A percentile compares a stretch with the other conserved stretches of the same genome.
Conservation (phyloP, 2,888 invertebrate genomes). For the Polymixis flavicincta region DNA sequence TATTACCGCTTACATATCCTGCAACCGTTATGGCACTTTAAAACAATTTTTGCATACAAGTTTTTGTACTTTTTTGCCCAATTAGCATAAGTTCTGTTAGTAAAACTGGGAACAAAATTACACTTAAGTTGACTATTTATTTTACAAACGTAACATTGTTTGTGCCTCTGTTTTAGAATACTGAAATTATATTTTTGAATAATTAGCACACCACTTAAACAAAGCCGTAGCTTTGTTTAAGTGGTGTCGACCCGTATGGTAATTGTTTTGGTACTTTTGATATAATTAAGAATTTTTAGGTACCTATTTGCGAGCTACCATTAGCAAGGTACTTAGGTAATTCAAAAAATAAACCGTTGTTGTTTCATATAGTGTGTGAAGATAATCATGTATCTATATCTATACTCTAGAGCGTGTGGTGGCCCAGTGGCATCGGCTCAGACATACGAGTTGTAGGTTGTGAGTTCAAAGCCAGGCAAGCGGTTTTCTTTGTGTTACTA, state of each 20-base stretch:
- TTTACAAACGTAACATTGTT: slow-evolving; percentile 28
- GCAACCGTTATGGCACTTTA: slow-evolving; percentile 63
- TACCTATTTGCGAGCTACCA: neutral
- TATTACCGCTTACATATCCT: slow-evolving; percentile 55
- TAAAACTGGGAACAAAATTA: slow-evolving; percentile 55
- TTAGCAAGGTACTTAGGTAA: neutral
- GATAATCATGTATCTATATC: neutral
- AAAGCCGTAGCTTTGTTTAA: neutral
- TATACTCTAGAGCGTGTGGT: too few relatives aligned
- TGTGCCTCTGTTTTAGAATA: slow-evolving; percentile 20
- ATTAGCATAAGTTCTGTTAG: slow-evolving; percentile 69
- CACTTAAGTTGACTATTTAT: slow-evolving; percentile 40
- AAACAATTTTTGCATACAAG: slow-evolving; percentile 63
- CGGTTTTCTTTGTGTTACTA: too few relatives aligned
- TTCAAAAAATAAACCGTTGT: neutral
- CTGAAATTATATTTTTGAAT: slow-evolving; percentile 16
- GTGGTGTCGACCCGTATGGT: slow-evolving; percentile 2
- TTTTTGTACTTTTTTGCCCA: slow-evolving; percentile 58
- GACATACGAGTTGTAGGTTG: too few relatives aligned
- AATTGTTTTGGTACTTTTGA: slow-evolving; percentile 1
- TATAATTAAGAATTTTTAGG: neutral
- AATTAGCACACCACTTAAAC: too few relatives aligned
- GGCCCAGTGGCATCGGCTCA: too few relatives aligned
- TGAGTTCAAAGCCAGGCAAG: too few relatives aligned
- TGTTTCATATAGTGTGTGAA: too few relatives aligned